Evolutionary conservation across 1,140 invertebrate genomes (phyloP).

Genomic region (Drosophila asahinai): DNA sequence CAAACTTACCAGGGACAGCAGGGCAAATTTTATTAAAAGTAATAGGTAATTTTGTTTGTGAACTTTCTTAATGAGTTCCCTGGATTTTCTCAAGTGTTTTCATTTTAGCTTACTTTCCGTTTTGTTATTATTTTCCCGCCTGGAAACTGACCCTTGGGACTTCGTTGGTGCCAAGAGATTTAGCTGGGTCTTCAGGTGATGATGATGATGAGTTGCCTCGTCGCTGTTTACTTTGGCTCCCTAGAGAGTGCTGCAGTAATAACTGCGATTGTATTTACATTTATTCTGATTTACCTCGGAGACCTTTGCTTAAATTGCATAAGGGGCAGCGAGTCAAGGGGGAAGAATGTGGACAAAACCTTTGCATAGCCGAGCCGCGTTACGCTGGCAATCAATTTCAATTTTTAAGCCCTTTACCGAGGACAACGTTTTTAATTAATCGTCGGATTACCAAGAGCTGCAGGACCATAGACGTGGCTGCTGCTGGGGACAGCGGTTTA

Average conservation of each 20-base stretch:
- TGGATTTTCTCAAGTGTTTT: conserved; percentile 33
- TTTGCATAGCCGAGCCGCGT: conserved; percentile 59
- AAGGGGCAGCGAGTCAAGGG: neutral
- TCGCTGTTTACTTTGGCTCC: conserved; percentile 66
- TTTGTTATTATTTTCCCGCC: conserved; percentile 48
- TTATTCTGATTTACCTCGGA: conserved; percentile 70
- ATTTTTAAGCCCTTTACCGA: conserved; percentile 79
- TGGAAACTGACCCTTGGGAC: conserved; percentile 64
- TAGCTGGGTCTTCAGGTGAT: conserved; percentile 56
- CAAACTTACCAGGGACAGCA: neutral
- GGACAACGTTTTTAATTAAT: conserved; percentile 83
- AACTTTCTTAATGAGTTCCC: conserved; percentile 77
- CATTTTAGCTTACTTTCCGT: conserved; percentile 28
- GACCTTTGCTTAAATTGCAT: conserved; percentile 63
- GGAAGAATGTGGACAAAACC: conserved; percentile 25
- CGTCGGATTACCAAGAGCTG: conserved; percentile 72
- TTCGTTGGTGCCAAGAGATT: conserved; percentile 61
- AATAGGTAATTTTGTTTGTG: conserved; percentile 67
- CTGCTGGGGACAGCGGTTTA: conserved; percentile 61
- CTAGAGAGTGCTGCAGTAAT: conserved; percentile 63
- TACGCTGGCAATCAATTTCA: conserved; percentile 75
- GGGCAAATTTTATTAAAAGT: conserved; percentile 55
- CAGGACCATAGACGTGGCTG: conserved; percentile 47
- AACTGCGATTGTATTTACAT: conserved; percentile 78
- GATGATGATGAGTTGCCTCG: conserved; percentile 48